These are phyloP conservation scores for Kuschelorhynchus macadamiae DNA, from an alignment of 2,888 invertebrate species.

Conservation along the genomic window DNA sequence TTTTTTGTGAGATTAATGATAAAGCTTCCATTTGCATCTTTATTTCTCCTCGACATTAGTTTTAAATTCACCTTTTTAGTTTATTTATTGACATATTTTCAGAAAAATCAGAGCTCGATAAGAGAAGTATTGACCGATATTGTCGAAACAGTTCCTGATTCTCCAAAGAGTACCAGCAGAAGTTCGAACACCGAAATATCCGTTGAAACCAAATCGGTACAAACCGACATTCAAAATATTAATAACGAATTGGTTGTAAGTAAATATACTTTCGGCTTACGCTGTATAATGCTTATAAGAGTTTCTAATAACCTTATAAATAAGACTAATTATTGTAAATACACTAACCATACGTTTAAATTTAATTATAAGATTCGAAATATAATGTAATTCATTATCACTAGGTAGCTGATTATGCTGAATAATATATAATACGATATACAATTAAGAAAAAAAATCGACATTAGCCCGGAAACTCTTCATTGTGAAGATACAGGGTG, in stretches of 20 bases:
- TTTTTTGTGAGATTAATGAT: no score
- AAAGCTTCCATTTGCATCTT: no score
- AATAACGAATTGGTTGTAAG: constrained; percentile 65
- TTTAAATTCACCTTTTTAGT: no score
- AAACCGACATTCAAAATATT: constrained; percentile 67
- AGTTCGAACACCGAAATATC: constrained; percentile 32
- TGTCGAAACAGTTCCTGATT: neutral
- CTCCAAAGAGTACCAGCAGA: constrained; percentile 17
- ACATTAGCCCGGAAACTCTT: no score
- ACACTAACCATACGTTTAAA: constrained; percentile 21
- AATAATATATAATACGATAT: no score
- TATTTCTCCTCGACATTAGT: no score
- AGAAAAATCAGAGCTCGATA: constrained; percentile 13
- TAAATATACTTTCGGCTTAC: neutral
- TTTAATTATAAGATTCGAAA: no score
- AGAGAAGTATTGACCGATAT: constrained; percentile 7
- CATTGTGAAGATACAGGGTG: no score
- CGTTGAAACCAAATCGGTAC: constrained; percentile 60
- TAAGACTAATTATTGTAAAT: constrained; percentile 40
- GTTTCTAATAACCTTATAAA: constrained; percentile 1
- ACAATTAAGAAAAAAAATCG: no score
- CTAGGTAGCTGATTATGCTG: no score
- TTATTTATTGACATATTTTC: constrained; percentile 27
- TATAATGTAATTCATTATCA: no score
- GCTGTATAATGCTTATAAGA: constrained; percentile 31